A percentile compares a stretch with the other conserved stretches of the same genome.
Conservation (phyloP, 2,888 invertebrate genomes). For the Caenorhabditis afra region DNA sequence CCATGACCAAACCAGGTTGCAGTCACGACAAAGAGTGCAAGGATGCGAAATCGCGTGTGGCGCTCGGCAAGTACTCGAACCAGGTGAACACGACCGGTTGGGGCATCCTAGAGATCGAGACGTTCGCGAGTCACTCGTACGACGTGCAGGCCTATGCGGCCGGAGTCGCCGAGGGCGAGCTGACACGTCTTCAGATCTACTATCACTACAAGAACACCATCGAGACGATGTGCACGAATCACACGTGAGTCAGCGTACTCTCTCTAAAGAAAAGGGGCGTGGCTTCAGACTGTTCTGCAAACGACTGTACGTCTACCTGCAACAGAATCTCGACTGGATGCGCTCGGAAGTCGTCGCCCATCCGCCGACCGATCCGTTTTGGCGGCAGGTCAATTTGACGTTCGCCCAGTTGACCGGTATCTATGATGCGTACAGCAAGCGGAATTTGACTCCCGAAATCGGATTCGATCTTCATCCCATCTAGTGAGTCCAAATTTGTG, state of each 20-base stretch:
- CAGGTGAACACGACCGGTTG: slow-evolving; percentile 78
- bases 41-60: slow-evolving; percentile 66
- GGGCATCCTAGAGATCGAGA: slow-evolving; percentile 79
- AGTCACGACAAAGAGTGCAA: slow-evolving; percentile 60
- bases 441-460: slow-evolving; percentile 71
- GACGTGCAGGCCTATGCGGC: slow-evolving; percentile 79
- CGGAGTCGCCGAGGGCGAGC: slow-evolving; percentile 77
- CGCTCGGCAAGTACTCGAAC: slow-evolving; percentile 76
- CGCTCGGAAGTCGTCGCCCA: slow-evolving; percentile 64
- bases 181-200: slow-evolving; percentile 79
- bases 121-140: slow-evolving; percentile 71
- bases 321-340: slow-evolving; percentile 76
- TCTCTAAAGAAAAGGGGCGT: too few species aligned
- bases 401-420: slow-evolving; percentile 79
- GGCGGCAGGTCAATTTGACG: slow-evolving; percentile 77
- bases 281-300: slow-evolving; percentile 70
- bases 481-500: too few species aligned
- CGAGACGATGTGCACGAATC: slow-evolving; percentile 73
- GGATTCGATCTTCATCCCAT: slow-evolving; percentile 75
- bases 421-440: slow-evolving; percentile 73
- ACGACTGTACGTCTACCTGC: slow-evolving; percentile 72
- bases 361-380: slow-evolving; percentile 68
- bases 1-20: slow-evolving; percentile 9
- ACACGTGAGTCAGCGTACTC: slow-evolving; percentile 42
- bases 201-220: slow-evolving; percentile 79